These are phyloP conservation scores for Drosophila sulfurigaster DNA, from an alignment of 1,140 invertebrate genomes.

Conservation along the genomic window DNA sequence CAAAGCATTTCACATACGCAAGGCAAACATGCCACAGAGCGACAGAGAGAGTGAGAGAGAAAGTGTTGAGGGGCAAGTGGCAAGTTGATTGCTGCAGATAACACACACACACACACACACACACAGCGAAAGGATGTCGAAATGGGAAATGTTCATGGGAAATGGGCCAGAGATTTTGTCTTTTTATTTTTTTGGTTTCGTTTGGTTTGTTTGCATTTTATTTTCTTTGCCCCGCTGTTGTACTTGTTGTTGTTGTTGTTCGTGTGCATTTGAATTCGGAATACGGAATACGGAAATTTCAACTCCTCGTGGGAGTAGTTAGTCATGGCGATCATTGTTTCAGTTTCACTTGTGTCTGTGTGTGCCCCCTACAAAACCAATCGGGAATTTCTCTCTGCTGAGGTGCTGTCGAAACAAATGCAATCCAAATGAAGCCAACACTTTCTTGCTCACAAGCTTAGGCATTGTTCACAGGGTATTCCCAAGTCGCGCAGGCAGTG, in stretches of 20 bases:
- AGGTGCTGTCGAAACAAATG: constrained; percentile 1
- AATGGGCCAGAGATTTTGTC: constrained; percentile 5
- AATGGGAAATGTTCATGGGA: constrained; percentile 8
- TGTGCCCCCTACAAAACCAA: constrained; percentile 7
- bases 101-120: background rate
- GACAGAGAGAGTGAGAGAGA: background rate
- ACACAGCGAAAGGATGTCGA: constrained; percentile 7
- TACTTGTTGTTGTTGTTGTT: no score
- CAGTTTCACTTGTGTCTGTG: background rate
- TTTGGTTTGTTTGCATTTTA: background rate
- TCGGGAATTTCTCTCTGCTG: constrained; percentile 24
- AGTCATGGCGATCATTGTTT: constrained; percentile 39
- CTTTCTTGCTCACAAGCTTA: background rate
- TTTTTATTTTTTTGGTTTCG: background rate
- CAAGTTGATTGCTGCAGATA: constrained; percentile 20
- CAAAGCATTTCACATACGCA: constrained; percentile 29
- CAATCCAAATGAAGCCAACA: constrained; percentile 11
- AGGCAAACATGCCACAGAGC: background rate
- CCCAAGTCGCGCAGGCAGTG: background rate
- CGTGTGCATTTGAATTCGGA: constrained; percentile 24
- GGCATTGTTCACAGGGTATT: background rate
- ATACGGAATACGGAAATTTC: background rate
- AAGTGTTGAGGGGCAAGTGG: background rate
- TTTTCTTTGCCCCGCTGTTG: no score
- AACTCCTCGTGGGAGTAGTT: constrained; percentile 31